Evolutionary conservation across 2,888 invertebrate genomes (phyloP), one percentile per base, ranked within the genome.

Genomic region (Epsilonema sp.): DNA sequence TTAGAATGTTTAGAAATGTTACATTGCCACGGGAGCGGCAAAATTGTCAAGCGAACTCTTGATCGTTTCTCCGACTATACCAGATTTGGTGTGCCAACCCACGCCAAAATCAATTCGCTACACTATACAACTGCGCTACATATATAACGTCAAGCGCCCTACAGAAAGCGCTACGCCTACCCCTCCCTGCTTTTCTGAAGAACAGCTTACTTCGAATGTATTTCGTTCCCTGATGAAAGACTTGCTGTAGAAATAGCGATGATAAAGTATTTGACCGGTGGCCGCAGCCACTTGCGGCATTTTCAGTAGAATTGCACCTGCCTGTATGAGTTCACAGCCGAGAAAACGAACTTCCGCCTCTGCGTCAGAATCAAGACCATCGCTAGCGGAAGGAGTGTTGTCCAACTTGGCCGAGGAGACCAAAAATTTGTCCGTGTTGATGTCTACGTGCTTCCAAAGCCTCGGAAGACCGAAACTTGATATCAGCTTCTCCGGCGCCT

Each of bases 251-350:
- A 89, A 99, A 70, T 94, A 99, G 54, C 97, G 75, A 69, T 97
- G 97, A 59, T 92, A 85, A 57, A 97, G 76, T 48, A 97, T 89
- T 71, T 97, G 97, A 23, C 87, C 97, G 0, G 94, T 92, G 20
- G 97, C 97, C 86, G 97, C 94, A 42, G 97, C 94, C 42, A 94
- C 81, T 76, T 99, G 97, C 23, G 94, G 94, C 55, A 99, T 69
- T 69, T 82, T 83, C n/a, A 99, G 72, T 52, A 99, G 70, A 58
- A 94, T 90, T 38, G 97, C 92, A 2, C 92, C 86, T 0, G 86
- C 86, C 69, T 99, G 97, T 55, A 99, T 97, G 49, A 94, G 73
- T 69, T 99, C 94, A 69, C 94, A 97, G 51, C 94, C 97, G 50
- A 92, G 73, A 60, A 90, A 84, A 52, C 97, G 76, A 38, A 94